Evolutionary conservation across 30 jellyfish, hydroid and myxozoan genomes (phyloP).

Genomic region (Aurelia sp.): DNA sequence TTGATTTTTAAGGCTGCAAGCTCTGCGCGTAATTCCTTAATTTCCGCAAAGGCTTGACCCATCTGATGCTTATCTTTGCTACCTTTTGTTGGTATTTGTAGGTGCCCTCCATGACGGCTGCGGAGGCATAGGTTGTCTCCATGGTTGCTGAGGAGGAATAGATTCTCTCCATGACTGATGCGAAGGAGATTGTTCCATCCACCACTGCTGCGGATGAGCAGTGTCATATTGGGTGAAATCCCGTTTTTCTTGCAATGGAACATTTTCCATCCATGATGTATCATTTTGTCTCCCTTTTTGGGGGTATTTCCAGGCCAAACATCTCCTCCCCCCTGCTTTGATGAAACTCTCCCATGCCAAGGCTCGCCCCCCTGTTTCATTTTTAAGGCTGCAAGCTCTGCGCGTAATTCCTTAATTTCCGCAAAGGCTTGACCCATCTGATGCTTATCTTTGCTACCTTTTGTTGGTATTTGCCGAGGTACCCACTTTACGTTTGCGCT

Average conservation of each 20-base stretch:
- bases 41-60: conserved; percentile 11
- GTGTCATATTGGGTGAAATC: neutral
- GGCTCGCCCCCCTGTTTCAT: conserved; percentile 1
- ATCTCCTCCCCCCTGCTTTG: too few species aligned
- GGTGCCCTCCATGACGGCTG: neutral
- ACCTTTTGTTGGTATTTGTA: neutral
- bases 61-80: neutral
- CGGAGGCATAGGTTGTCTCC: neutral
- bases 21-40: conserved; percentile 18
- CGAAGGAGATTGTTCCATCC: conserved; percentile 4
- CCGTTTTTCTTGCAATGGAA: neutral
- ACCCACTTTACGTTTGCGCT: neutral
- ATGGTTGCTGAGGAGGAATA: neutral
- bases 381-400: conserved; percentile 7
- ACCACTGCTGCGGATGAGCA: neutral
- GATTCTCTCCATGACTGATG: neutral
- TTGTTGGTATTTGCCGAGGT: neutral
- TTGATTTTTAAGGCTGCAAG: neutral
- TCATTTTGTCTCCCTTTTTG: too few species aligned
- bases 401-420: conserved; percentile 14
- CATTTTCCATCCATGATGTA: too few species aligned
- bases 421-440: conserved; percentile 10
- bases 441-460: neutral
- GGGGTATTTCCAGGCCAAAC: too few species aligned
- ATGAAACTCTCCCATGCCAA: neutral